Conservation (phyloP, 2,888 invertebrate genomes). For the Hoplodrina ambigua region DNA sequence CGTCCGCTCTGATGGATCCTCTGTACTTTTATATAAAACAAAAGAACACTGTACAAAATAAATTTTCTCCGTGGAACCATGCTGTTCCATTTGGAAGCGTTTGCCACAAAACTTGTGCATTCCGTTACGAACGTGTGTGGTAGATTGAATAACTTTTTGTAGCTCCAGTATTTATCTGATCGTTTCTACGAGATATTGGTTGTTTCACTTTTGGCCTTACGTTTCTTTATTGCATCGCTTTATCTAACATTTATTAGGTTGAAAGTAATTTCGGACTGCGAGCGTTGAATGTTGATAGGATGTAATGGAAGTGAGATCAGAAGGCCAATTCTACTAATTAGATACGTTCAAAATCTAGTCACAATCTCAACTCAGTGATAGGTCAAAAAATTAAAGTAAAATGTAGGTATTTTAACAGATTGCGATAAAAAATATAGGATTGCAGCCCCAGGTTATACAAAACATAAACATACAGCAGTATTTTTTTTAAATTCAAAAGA, state of each 20-base stretch:
- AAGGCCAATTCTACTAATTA: too few relatives aligned
- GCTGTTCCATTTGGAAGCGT: slow-evolving; percentile 39
- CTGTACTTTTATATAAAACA: neutral
- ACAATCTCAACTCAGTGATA: too few relatives aligned
- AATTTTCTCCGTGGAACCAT: slow-evolving; percentile 21
- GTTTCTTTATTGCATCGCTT: slow-evolving; percentile 51
- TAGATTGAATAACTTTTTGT: slow-evolving; percentile 60
- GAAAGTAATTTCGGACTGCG: slow-evolving; percentile 18
- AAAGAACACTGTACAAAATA: slow-evolving; percentile 33
- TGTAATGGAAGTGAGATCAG: neutral
- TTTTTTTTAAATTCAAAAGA: too few relatives aligned
- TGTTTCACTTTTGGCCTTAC: slow-evolving; percentile 37
- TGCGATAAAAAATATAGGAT: too few relatives aligned
- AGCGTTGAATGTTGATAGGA: slow-evolving; percentile 6
- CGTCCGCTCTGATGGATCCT: too few relatives aligned
- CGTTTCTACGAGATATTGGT: slow-evolving; percentile 52
- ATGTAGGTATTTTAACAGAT: neutral
- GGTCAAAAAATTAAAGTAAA: too few relatives aligned
- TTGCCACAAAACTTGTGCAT: slow-evolving; percentile 54
- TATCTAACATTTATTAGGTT: slow-evolving; percentile 35
- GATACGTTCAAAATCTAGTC: too few relatives aligned
- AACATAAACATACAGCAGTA: too few relatives aligned
- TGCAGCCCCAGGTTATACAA: too few relatives aligned
- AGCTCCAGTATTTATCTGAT: slow-evolving; percentile 56
- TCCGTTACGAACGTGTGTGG: slow-evolving; percentile 44